phyloP scores from a whole-genome alignment of 2,888 invertebrate genomes.

The Amiota communis region DNA sequence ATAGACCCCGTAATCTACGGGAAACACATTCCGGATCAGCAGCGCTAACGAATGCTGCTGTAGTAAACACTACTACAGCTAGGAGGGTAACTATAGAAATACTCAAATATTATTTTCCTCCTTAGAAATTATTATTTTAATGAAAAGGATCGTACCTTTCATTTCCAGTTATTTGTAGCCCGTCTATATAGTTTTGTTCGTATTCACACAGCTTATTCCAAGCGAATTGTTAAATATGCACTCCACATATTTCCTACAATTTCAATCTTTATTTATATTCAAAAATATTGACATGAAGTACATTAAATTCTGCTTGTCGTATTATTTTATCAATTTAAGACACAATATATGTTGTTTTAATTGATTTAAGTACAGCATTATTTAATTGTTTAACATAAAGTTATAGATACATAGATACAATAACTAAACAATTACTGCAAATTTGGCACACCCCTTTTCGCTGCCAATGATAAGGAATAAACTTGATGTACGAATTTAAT shows the following conservation, averaged over 20 bases:
- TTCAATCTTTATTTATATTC: slow-evolving; percentile 51
- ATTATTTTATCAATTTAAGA: slow-evolving; percentile 40
- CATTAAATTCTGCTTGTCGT: slow-evolving; percentile 33
- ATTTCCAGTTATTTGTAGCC: slow-evolving; percentile 40
- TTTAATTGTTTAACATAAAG: too few relatives aligned
- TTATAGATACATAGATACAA: too few relatives aligned
- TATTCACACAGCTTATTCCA: slow-evolving; percentile 42
- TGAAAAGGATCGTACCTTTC: slow-evolving; percentile 52
- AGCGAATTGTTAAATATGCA: slow-evolving; percentile 50
- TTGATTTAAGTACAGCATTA: slow-evolving; percentile 48
- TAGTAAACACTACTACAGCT: slow-evolving; percentile 59
- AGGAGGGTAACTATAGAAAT: slow-evolving; percentile 56
- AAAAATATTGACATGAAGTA: slow-evolving; percentile 28
- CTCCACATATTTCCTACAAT: slow-evolving; percentile 52
- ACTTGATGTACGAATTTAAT: too few relatives aligned
- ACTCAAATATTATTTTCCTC: not conserved
- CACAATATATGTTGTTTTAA: slow-evolving; percentile 52
- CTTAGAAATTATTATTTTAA: slow-evolving; percentile 4
- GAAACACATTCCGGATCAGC: slow-evolving; percentile 66
- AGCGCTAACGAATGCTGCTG: slow-evolving; percentile 53
- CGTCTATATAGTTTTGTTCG: not conserved
- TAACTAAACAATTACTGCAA: too few relatives aligned
- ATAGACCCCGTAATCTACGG: slow-evolving; percentile 54
- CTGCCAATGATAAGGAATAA: not conserved
- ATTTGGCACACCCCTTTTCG: slow-evolving; percentile 45